Evolutionary conservation across 2,113 vertebrate genomes (phyloP), one percentile per base, ranked within the genome.

Genomic region (Megaceryle torquata): DNA sequence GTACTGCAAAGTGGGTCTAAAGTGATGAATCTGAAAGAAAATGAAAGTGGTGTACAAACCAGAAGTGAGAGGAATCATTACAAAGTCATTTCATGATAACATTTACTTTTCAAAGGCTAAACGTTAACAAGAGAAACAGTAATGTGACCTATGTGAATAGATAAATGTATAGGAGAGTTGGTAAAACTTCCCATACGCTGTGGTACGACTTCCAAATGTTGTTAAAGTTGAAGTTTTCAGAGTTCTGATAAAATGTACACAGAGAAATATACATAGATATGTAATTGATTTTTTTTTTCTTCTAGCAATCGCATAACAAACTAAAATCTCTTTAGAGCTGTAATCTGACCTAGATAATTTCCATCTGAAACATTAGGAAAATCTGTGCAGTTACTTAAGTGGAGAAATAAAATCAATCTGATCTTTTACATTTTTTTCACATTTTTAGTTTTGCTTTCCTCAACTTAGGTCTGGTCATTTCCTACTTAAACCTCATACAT

Each of bases 31-130:
- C 85, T 95, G 93, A 97, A 98, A 97, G 93, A 86, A 97, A 95
- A 96, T 94, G 86, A 93, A 95, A 94, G 81, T 85, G 72, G 48
- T 89, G 79, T 61, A 72, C 93, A 92, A 95, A 98, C 96, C 97
- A 97, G 82, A 95, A 97, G 97, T 92, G 97, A 97, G 96, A 96
- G 97, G 96, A 98, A 97, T 98, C 95, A 97, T 98, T 97, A 94
- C 96, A 93, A 98, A 98, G 98, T 98, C 83, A 87, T 97, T 96
- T 97, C 98, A 97, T 94, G 96, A 97, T 98, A 98, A 99, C 97
- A 98, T 98, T 98, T 98, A 97, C 97, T 96, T 98, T 97, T 46
- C 85, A 92, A 88, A 98, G 93, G 97, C 96, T 98, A 98, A 98
- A 98, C 91, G 91, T 95, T 97, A 97, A 95, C 96, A 97, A 97